These are phyloP conservation scores for Ammodramus savannarum DNA, from an alignment of 2,113 vertebrate genomes.

Conservation along the genomic window DNA sequence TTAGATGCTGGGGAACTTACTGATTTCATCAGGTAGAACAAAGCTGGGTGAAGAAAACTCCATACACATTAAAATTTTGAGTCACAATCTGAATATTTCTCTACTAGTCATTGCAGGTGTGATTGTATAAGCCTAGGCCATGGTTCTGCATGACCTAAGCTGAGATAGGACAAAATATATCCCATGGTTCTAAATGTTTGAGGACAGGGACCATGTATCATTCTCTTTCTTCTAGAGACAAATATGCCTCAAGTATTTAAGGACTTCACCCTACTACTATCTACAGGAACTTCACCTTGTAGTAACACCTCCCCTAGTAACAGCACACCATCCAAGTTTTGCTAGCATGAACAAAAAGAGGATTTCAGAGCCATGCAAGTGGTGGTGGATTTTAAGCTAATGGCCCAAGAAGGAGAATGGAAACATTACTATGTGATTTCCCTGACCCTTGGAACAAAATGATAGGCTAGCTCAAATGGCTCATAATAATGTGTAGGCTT, in stretches of 20 bases:
- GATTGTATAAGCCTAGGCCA: no score
- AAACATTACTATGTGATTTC: neutral
- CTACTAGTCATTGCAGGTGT: neutral
- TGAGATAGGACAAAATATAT: neutral
- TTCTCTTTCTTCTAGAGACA: neutral
- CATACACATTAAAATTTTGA: neutral
- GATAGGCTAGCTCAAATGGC: neutral
- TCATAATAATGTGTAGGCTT: neutral
- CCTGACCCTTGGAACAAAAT: neutral
- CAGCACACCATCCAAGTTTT: neutral
- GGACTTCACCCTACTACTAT: neutral
- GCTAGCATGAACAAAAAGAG: neutral
- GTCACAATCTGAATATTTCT: neutral
- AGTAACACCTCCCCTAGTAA: neutral
- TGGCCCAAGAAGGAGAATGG: neutral
- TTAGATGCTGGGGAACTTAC: neutral
- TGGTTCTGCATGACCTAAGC: neutral
- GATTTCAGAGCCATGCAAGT: neutral
- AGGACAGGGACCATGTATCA: accelerated
- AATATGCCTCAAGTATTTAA: neutral
- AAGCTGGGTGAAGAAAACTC: neutral
- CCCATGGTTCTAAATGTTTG: neutral
- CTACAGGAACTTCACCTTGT: neutral
- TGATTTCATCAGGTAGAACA: neutral
- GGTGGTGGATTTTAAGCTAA: neutral